phyloP scores from a whole-genome alignment of 2,797 vertebrate species.

The Siniperca obscura region DNA sequence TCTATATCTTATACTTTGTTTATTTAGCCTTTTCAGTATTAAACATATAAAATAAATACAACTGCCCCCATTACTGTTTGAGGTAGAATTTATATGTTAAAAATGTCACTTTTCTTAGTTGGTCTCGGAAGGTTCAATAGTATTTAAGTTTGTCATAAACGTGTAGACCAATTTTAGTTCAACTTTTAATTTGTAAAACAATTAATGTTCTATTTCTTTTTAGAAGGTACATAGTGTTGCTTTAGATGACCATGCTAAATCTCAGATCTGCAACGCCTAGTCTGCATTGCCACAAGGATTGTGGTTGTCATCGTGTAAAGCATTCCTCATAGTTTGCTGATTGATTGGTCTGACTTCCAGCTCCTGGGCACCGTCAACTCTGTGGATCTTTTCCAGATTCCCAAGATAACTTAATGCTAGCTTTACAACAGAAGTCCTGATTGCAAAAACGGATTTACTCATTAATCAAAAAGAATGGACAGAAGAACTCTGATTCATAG shows the following conservation, averaged over 20 bases:
- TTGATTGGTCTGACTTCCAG: slow-evolving; percentile 7
- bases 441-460: not conserved
- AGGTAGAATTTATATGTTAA: not conserved
- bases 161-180: not conserved
- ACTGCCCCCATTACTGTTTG: not conserved
- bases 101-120: not conserved
- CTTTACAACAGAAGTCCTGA: not conserved
- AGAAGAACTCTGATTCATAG: not conserved
- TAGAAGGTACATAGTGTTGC: not conserved
- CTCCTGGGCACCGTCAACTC: not conserved
- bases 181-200: not conserved
- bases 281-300: not conserved
- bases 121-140: not conserved
- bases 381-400: not conserved
- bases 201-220: not conserved
- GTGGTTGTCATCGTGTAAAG: not conserved
- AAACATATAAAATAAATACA: not conserved
- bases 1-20: not conserved
- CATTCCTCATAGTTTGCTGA: slow-evolving; percentile 2
- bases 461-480: not conserved
- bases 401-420: not conserved
- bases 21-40: slow-evolving; percentile 2
- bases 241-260: not conserved
- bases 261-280: not conserved
- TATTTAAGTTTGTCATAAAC: not conserved